phyloP scores from a whole-genome alignment of 2,888 invertebrate genomes.

The Conchocele bisecta region DNA sequence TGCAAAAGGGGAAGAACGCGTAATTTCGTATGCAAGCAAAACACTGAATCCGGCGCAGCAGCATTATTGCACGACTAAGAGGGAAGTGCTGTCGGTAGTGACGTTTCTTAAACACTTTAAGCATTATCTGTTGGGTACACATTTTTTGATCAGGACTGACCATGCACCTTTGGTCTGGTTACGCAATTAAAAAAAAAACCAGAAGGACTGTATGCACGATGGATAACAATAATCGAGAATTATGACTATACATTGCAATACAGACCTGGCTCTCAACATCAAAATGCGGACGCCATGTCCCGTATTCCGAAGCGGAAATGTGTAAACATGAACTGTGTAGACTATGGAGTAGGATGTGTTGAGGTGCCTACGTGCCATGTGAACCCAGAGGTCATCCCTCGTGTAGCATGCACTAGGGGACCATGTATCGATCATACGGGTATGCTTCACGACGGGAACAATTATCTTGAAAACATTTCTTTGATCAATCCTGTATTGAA shows the following conservation, averaged over 20 bases:
- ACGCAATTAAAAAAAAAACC: constrained; percentile 46
- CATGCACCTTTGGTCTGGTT: constrained; percentile 57
- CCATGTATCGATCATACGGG: no score
- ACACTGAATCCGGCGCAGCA: constrained; percentile 34
- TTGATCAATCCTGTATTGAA: background rate
- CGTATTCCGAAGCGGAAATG: constrained; percentile 27
- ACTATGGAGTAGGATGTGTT: background rate
- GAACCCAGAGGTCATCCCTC: no score
- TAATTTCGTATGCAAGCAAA: constrained; percentile 51
- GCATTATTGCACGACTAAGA: constrained; percentile 45
- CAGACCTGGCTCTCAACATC: constrained; percentile 33
- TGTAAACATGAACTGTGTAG: background rate
- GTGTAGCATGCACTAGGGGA: no score
- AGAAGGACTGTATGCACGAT: constrained; percentile 46
- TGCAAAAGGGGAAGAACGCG: constrained; percentile 51
- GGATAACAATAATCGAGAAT: constrained; percentile 39
- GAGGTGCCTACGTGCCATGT: background rate
- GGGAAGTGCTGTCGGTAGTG: constrained; percentile 54
- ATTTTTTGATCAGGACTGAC: constrained; percentile 58
- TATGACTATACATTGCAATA: constrained; percentile 43
- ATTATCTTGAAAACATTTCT: background rate
- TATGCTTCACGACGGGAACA: no score
- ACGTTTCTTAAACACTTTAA: constrained; percentile 55
- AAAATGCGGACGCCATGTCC: constrained; percentile 35
- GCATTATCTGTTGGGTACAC: constrained; percentile 52